Percentiles rank a stretch among this genome's conserved stretches.
Evolutionary conservation across 2,888 invertebrate species (phyloP).

Genomic region (Idaea straminata): DNA sequence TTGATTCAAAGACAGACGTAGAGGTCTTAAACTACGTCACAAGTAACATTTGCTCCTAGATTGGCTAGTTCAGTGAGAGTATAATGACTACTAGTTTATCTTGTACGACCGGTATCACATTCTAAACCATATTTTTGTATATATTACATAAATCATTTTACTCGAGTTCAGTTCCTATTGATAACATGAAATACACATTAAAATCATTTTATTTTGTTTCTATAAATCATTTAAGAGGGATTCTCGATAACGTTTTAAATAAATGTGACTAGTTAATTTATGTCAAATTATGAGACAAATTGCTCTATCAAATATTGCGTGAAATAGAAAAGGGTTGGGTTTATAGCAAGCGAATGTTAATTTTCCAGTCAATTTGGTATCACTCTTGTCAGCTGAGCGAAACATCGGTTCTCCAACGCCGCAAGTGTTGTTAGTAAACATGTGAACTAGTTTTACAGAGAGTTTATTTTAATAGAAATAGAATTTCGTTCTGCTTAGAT

Average conservation of each 20-base stretch:
- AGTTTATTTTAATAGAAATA: too few species aligned
- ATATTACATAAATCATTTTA: neutral
- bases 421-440: neutral
- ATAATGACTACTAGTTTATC: neutral
- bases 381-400: constrained; percentile 30
- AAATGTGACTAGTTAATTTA: neutral
- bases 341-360: constrained; percentile 43
- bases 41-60: neutral
- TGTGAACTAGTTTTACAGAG: neutral
- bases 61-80: neutral
- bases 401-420: constrained; percentile 9
- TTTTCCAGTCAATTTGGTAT: constrained; percentile 47
- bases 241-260: neutral
- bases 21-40: neutral
- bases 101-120: neutral
- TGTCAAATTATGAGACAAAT: constrained; percentile 29
- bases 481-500: neutral
- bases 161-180: neutral
- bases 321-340: constrained; percentile 38
- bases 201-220: neutral
- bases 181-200: neutral
- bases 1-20: neutral
- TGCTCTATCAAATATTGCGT: constrained; percentile 35
- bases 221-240: neutral
- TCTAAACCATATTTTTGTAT: neutral